Evolutionary conservation across 2,888 invertebrate species (phyloP), one percentile per base, ranked within the genome.

Genomic region (Perdita meconis): DNA sequence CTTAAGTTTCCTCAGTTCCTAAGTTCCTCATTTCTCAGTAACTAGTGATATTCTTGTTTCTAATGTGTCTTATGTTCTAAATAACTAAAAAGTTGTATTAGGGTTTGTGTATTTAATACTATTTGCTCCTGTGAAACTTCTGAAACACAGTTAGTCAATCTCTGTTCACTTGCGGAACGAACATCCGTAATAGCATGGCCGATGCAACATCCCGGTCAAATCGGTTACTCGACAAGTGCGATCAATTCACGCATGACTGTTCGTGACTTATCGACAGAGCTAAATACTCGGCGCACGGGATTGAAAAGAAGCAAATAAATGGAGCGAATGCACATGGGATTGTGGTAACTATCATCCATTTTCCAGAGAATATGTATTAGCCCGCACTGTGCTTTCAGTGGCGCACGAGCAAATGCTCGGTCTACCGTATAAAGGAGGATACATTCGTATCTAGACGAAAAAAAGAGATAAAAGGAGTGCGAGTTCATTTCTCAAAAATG

Each of bases 281-380:
- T 75, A 75, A n/a, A 66, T 66, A 55, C 57, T 16, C 42, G 42
- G 19, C 30, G 36, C 60, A 16, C 13, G 13, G 22, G 13, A 6
- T 10, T 50, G 51, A 57, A 73, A 74, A 61, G 61, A 53, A 57
- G 56, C 42, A 63, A 74, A 74, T 73, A 76, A 73, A 76, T 76
- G 66, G 66, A 57, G 74, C 56, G 56, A 36, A 42, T 67, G 61
- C 66, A 51, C 66, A 30, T n/a, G 51, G 57, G 56, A 73, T 65
- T 47, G 50, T 22, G 56, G 66, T 44, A 59, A 67, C 26, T 44
- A 36, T 76, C 73, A 61, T 73, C 66, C 61, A 74, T 76, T 76
- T 67, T 42, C 51, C 13, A 36, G 38, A 38, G 74, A 76, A 76
- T 76, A 76, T 76, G 74, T 74, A 74, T n/a, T n/a, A n/a, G n/a